Percentiles rank a stretch among this genome's conserved stretches.
Conservation (phyloP, 2,113 vertebrate genomes). For the Menura novaehollandiae region DNA sequence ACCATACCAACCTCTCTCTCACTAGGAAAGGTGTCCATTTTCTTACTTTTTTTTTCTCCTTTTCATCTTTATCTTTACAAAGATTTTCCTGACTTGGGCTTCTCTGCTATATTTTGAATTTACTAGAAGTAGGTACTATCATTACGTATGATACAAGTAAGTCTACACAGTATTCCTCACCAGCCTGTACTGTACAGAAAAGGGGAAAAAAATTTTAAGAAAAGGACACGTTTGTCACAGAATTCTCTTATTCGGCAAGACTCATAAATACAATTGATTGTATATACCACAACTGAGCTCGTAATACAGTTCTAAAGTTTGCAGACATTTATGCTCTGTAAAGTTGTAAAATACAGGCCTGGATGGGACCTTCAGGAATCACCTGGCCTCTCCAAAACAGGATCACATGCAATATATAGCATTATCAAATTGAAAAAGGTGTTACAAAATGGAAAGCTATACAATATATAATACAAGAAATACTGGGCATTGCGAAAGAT, state of each 20-base stretch:
- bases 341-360: background rate
- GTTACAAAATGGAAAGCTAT: conserved; percentile 27
- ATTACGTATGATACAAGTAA: background rate
- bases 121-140: background rate
- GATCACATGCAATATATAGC: background rate
- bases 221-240: background rate
- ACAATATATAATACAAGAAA: conserved; percentile 23
- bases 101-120: background rate
- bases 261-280: background rate
- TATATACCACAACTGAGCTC: background rate
- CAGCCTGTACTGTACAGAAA: background rate
- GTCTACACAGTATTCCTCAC: background rate
- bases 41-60: background rate
- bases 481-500: background rate
- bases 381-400: background rate
- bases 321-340: background rate
- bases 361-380: background rate
- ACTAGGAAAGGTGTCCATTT: background rate
- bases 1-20: background rate
- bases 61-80: background rate
- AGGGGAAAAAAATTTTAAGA: background rate
- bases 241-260: background rate
- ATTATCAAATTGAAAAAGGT: background rate
- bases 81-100: background rate
- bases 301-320: background rate